phyloP scores from a whole-genome alignment of 2,797 vertebrate species.

The Hipposideros larvatus region DNA sequence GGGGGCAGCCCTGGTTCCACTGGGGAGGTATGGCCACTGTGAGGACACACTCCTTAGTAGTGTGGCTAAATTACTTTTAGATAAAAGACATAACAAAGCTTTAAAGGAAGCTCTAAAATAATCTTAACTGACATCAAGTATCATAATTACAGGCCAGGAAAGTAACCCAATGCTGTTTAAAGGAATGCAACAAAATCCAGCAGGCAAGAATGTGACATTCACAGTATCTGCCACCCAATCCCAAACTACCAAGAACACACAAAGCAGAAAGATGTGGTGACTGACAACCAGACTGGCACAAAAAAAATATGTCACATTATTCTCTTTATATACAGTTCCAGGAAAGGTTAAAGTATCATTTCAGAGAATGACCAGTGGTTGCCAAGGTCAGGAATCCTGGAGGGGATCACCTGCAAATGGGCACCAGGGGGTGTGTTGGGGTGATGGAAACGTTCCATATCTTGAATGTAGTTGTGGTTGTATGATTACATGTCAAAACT shows the following conservation, averaged over 20 bases:
- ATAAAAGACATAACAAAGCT: neutral
- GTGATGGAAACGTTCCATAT: neutral
- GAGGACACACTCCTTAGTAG: neutral
- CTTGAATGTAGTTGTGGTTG: neutral
- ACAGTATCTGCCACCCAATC: neutral
- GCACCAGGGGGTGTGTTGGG: neutral
- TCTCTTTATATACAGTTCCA: neutral
- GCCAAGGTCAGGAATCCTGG: neutral
- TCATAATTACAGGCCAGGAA: neutral
- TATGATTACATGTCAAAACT: neutral
- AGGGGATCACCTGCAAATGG: neutral
- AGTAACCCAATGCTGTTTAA: neutral
- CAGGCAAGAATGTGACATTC: neutral
- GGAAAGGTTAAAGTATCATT: neutral
- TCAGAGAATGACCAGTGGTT: neutral
- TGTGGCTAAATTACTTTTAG: neutral
- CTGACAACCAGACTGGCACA: neutral
- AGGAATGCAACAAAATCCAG: conserved; percentile 42
- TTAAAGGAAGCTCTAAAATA: too few relatives aligned
- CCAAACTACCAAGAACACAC: neutral
- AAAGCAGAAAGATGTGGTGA: neutral
- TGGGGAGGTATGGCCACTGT: too few relatives aligned
- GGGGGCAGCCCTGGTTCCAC: neutral
- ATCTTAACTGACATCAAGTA: too few relatives aligned
- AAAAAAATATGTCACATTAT: neutral